Evolutionary conservation across 2,888 invertebrate species (phyloP), one percentile per base, ranked within the genome.

Genomic region (Cheilosia impressa): DNA sequence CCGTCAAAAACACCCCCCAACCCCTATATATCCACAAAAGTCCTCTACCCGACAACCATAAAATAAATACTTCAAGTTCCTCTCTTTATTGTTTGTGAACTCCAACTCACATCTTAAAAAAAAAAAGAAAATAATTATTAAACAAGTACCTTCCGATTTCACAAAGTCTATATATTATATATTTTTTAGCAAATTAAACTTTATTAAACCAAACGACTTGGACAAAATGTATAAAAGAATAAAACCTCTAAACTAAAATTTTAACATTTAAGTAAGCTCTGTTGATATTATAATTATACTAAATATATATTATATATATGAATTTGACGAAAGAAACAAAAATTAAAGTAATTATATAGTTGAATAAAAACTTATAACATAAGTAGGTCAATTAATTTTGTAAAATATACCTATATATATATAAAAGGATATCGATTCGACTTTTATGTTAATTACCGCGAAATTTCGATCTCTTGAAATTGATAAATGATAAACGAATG

Each of bases 91-190:
- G 41, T 63, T 83, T 83, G 19, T 47, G 50, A 50, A 65, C 50
- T 31, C 31, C 31, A 31, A 31, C 9, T 43, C 47, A 52, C 22
- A 68, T 57, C 34, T 58, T 62, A 24, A 62, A 38, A 52, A 43
- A 24, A 62, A 38, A 52, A 43, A 19, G 62, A 55, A 38, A 60
- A 72, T 57, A 60, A 66, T 52, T 78, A 68, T 83, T 83, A 65
- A 79, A 80, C 65, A 84, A 84, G 80, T 84, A 80, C 80, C 84
- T 80, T 80, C 80, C 84, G 73, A 84, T 71, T 80, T 79, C 79
- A 79, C 69, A 55, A 50, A 41, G 15, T 34, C 10, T 38, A 41
- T 65, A 63, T 65, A 55, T 34, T 1, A 58, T 75, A 71, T 66
- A 66, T 82, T 60, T 76, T 79, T 68, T 41, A 62, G 34, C 50